These are phyloP conservation scores for Acleris sparsana DNA, from an alignment of 2,888 invertebrate genomes.

Conservation along the genomic window DNA sequence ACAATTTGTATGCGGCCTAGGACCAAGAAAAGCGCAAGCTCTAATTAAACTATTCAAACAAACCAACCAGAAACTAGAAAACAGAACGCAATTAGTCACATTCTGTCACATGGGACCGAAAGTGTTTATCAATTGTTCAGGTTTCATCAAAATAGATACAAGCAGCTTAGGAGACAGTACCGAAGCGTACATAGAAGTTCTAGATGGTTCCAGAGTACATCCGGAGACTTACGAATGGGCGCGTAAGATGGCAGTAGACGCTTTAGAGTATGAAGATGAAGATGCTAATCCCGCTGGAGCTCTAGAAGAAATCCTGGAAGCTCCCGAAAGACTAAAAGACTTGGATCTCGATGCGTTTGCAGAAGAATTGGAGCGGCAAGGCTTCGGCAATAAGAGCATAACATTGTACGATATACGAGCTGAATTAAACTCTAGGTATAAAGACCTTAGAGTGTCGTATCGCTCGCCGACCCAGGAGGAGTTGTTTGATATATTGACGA, in stretches of 20 bases:
- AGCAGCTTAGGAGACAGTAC: slow-evolving; percentile 97
- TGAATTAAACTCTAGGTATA: slow-evolving; percentile 96
- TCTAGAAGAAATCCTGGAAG: slow-evolving; percentile 97
- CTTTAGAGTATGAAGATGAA: slow-evolving; percentile 98
- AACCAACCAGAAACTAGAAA: slow-evolving; percentile 95
- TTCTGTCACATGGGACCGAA: slow-evolving; percentile 98
- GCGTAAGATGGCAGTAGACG: slow-evolving; percentile 99
- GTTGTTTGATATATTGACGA: slow-evolving; percentile 96
- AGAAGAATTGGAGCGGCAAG: slow-evolving; percentile 96
- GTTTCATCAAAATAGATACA: slow-evolving; percentile 99
- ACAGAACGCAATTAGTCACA: slow-evolving; percentile 97
- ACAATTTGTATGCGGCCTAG: slow-evolving; percentile 98
- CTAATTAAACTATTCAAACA: slow-evolving; percentile 93
- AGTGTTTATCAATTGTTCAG: slow-evolving; percentile 99
- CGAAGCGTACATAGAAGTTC: slow-evolving; percentile 96
- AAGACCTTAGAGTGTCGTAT: slow-evolving; percentile 92
- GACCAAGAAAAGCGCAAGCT: slow-evolving; percentile 96
- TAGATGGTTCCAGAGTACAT: slow-evolving; percentile 98
- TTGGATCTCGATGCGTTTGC: slow-evolving; percentile 99
- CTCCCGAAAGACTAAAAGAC: slow-evolving; percentile 96
- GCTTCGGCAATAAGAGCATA: slow-evolving; percentile 94
- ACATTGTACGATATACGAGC: slow-evolving; percentile 98
- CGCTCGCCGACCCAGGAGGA: slow-evolving; percentile 92
- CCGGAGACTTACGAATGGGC: slow-evolving; percentile 99
- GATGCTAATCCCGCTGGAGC: slow-evolving; percentile 98